Conservation (phyloP, 2,113 vertebrate species). For the Poicephalus gulielmi region DNA sequence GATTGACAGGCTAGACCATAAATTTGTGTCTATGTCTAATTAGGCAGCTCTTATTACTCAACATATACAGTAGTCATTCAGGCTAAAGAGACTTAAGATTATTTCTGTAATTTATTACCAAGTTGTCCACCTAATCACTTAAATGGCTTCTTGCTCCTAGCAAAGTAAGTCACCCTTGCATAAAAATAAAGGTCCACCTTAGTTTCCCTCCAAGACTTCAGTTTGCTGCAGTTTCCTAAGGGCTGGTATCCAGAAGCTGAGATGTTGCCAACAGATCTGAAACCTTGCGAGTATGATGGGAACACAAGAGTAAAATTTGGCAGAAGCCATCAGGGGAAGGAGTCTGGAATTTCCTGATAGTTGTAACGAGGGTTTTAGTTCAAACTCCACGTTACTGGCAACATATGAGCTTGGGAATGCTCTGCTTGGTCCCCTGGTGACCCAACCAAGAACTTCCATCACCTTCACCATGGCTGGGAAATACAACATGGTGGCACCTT, state of each 20-base stretch:
- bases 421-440: not conserved
- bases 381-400: rapidly evolving
- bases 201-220: not conserved
- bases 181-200: not conserved
- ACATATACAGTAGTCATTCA: not conserved
- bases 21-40: constrained; percentile 47
- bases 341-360: not conserved
- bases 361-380: not conserved
- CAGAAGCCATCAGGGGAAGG: not conserved
- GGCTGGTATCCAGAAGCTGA: not conserved
- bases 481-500: not conserved
- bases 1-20: constrained; percentile 58
- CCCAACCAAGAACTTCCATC: not conserved
- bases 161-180: not conserved
- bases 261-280: not conserved
- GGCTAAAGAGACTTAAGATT: constrained; percentile 9
- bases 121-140: not conserved
- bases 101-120: constrained; percentile 1
- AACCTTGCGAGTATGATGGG: not conserved
- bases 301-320: not conserved
- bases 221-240: not conserved
- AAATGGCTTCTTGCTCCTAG: not conserved
- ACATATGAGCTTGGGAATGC: not conserved
- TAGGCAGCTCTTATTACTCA: constrained; percentile 42
- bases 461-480: not conserved